These are phyloP conservation scores for Drosophila yakuba DNA, from an alignment of 1,140 invertebrate species.

Conservation along the genomic window DNA sequence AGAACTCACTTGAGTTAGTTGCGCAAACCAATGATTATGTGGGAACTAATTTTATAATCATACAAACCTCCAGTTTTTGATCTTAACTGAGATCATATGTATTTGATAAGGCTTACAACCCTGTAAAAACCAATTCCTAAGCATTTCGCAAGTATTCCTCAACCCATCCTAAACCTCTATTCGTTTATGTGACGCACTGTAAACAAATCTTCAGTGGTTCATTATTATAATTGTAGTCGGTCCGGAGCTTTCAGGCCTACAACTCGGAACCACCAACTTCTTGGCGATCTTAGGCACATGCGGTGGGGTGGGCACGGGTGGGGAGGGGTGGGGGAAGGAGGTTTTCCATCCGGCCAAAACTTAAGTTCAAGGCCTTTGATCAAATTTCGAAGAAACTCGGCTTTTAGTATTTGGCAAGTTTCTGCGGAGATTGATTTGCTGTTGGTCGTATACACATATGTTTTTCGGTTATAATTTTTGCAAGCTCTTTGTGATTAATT, in stretches of 20 bases:
- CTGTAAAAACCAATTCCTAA: no score
- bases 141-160: no score
- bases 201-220: slow-evolving; percentile 19
- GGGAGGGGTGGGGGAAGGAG: no score
- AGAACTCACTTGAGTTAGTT: no score
- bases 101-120: no score
- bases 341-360: slow-evolving; percentile 27
- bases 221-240: slow-evolving; percentile 40
- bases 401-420: slow-evolving; percentile 22
- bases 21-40: slow-evolving; percentile 3
- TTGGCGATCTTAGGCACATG: slow-evolving; percentile 28
- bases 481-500: slow-evolving; percentile 71
- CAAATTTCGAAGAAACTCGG: slow-evolving; percentile 24
- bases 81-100: no score
- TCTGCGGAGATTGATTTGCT: slow-evolving; percentile 51
- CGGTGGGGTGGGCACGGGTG: no score
- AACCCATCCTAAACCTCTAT: not conserved
- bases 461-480: slow-evolving; percentile 14
- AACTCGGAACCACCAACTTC: slow-evolving; percentile 14
- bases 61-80: no score
- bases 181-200: slow-evolving; percentile 6
- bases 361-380: slow-evolving; percentile 63
- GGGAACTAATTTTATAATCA: slow-evolving; percentile 8
- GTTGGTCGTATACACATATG: not conserved
- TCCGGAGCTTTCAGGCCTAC: slow-evolving; percentile 15